Evolutionary conservation across 2,888 invertebrate genomes (phyloP), one percentile per base, ranked within the genome.

Genomic region (Pterobdella sp.): DNA sequence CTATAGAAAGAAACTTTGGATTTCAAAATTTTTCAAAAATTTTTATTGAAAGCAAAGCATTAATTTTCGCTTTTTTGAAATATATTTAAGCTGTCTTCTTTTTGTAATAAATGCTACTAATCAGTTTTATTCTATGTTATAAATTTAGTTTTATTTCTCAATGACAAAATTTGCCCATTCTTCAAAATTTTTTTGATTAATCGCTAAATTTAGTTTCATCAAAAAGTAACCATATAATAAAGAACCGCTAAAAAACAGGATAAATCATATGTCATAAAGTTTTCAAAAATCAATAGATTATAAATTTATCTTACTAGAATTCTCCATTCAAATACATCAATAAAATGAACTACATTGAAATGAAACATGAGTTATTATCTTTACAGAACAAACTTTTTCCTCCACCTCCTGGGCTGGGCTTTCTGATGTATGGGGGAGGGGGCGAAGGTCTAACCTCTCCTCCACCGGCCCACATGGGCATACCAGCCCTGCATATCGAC

Each of bases 391-490:
- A 73, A 36, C 60, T 73, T n/a, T 71, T 73, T 34, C 64, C 64
- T 31, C 70, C 73, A n/a, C 65, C 56, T n/a, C 64, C 71, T 0
- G 70, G 70, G n/a, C 36, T 73, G 35, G 70, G 70, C 35, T 66
- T 73, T 29, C 65, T 63, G 32, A 64, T 68, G 42, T 69, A 60
- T 35, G 73, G 73, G 1, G 60, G 60, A 26, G 60, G 10, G 7
- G 68, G 42, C 37, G 73, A 73, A 35, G 29, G 68, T 10, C 32
- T 70, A 26, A 71, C 73, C 26, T 52, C 63, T n/a, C 73, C 73
- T 22, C 73, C 73, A 3, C 73, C 73, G 18, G 73, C 73, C 18
- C 73, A 73, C 66, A 73, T 73, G 73, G 73, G 73, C 65, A 69
- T 73, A n/a, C 66, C 73, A 37, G 70, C 73, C n/a, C 66, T 73